Base-by-base conservation (phyloP, 2,113 vertebrate genomes). In the Python bivittatus region DNA sequence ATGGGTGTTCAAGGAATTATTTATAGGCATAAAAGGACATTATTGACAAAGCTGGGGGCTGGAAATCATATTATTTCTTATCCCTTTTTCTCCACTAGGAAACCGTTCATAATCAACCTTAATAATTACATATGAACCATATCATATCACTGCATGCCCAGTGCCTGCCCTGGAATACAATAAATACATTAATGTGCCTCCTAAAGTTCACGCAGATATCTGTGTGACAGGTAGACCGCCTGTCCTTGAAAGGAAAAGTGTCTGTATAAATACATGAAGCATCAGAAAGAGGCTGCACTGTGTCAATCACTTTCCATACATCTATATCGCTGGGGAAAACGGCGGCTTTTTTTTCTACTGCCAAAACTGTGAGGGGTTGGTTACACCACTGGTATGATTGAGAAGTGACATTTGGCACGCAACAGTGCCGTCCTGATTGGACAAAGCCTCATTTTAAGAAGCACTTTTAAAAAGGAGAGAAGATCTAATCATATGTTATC, bases 211-310 rank as follows among this genome's bases (percentile, higher is more conserved):
- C 53, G 44, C 68, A 20, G 5, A 13, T 23, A 42, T 79, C 6
- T 9, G 33, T 9, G 72, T 79, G 72, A 79, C 7, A 17, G 72
- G 38, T 79, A 17, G 27, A 53, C 33, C 44, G 5, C 20, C 57
- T 64, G 23, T 72, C 53, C 88, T 58, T 38, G 33, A 92, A 94
- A 94, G 53, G 86, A 86, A 85, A 61, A 29, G 13, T 11, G 57
- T 13, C 10, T 9, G 38, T 25, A 29, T 56, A 6, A 25, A 56
- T 68, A 53, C 7, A 13, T 4, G 23, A 9, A 52, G 38, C 58
- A 27, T 44, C n/a, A n/a, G 20, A 17, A 79, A 56, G 15, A 72
- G 83, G 88, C 6, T 53, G 27, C 0, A 84, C 25, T 23, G 44
- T 12, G 20, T 10, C 90, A 94, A 42, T 92, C 53, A 29, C 1